phyloP scores from a whole-genome alignment of 2,113 vertebrate genomes.

The Brevimyrus niger region DNA sequence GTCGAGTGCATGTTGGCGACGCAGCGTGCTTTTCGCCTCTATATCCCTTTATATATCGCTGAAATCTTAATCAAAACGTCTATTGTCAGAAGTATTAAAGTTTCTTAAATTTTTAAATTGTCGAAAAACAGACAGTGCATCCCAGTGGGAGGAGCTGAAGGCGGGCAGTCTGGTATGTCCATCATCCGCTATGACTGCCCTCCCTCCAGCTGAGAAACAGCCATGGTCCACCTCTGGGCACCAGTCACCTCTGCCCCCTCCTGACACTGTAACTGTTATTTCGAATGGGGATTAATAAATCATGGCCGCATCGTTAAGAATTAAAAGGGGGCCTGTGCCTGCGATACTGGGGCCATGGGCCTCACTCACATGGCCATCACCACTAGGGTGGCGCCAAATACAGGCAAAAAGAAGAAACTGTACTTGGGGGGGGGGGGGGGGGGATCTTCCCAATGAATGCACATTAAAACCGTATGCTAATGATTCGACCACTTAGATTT shows the following conservation, averaged over 20 bases:
- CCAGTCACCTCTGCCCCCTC: constrained; percentile 65
- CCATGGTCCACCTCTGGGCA: constrained; percentile 32
- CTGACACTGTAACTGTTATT: constrained; percentile 87
- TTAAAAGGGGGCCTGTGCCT: constrained; percentile 72
- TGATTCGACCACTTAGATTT: constrained; percentile 41
- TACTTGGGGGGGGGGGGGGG: constrained; percentile 28
- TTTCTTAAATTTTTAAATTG: too few relatives aligned
- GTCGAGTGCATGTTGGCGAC: too few relatives aligned
- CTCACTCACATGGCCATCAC: not conserved
- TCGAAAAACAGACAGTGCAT: not conserved
- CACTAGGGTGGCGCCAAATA: not conserved
- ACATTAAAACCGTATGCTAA: constrained; percentile 61
- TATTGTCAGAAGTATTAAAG: too few relatives aligned
- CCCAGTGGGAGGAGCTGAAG: not conserved
- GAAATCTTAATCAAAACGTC: too few relatives aligned
- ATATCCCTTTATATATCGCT: too few relatives aligned
- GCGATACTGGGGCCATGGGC: constrained; percentile 58
- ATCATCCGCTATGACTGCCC: not conserved
- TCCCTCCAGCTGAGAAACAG: not conserved
- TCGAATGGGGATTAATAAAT: constrained; percentile 91
- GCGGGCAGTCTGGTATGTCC: not conserved
- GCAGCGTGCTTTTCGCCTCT: too few relatives aligned
- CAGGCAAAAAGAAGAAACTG: not conserved
- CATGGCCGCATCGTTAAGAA: constrained; percentile 81
- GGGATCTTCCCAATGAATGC: constrained; percentile 46